These are phyloP conservation scores for Hemithea aestivaria DNA, from an alignment of 2,888 invertebrate species.

Conservation along the genomic window DNA sequence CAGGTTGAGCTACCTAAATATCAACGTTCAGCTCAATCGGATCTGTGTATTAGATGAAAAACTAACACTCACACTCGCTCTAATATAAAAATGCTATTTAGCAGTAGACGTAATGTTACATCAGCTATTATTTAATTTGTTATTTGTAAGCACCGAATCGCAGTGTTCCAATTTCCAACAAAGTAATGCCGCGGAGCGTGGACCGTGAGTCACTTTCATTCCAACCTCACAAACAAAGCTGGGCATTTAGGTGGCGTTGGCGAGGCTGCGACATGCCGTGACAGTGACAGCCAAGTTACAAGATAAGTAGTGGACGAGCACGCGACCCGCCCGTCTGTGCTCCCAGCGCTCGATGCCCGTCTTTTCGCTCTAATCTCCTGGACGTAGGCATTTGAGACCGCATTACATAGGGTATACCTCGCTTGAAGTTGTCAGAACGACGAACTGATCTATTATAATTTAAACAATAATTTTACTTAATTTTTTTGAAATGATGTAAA, in stretches of 20 bases:
- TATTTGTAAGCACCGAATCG: too few relatives aligned
- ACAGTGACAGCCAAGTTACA: conserved; percentile 56
- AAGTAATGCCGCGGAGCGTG: conserved; percentile 1
- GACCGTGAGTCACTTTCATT: conserved; percentile 18
- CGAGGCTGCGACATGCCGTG: conserved; percentile 43
- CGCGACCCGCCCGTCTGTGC: conserved; percentile 24
- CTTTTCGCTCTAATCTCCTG: conserved; percentile 41
- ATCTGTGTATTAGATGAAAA: too few relatives aligned
- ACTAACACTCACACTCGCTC: too few relatives aligned
- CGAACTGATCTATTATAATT: conserved; percentile 17
- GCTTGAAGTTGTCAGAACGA: conserved; percentile 40
- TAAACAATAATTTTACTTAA: too few relatives aligned
- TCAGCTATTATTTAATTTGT: too few relatives aligned
- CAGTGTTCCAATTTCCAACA: too few relatives aligned
- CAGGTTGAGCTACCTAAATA: too few relatives aligned
- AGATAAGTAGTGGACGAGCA: conserved; percentile 54
- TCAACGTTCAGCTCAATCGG: too few relatives aligned
- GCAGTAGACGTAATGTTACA: too few relatives aligned
- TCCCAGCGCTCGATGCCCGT: conserved; percentile 20
- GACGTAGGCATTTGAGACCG: conserved; percentile 27
- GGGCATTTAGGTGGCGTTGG: conserved; percentile 42
- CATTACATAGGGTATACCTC: conserved; percentile 30
- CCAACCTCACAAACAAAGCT: conserved; percentile 40
- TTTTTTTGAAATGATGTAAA: too few relatives aligned
- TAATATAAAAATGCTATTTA: too few relatives aligned